Base-by-base conservation (phyloP, 1,140 invertebrate genomes). In the Drosophila virilis region DNA sequence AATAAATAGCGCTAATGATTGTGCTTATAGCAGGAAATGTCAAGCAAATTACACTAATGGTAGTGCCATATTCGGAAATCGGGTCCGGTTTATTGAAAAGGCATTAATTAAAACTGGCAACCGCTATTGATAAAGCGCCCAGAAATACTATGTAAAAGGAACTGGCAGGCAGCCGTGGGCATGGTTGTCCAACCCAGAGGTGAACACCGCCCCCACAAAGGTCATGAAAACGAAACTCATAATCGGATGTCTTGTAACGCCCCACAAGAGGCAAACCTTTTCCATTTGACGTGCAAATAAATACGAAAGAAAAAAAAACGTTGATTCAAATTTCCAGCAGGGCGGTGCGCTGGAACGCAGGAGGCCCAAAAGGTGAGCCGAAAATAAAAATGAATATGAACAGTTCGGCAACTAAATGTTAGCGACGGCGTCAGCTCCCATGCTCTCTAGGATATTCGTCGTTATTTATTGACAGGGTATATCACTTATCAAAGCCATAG, bases 81-180 rank as follows among this genome's bases (percentile, higher is more conserved):
- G 55, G 12, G 38, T 9, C 5, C 38, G 40, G 60, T 55, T 50
- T 33, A 48, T 37, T 33, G 59, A 74, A 74, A 78, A 51, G 60
- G 52, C 78, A 86, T 86, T 88, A 75, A 88, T 82, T 74, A 85
- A 72, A 86, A 76, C 67, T 67, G 67, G 67, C 66, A 71, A 43
- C 33, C n/a, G 22, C 42, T 81, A 80, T 86, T 85, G 75, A 86
- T 81, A 81, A 81, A 78, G 67, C 67, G 15, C 57, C 59, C 32
- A 50, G 42, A 61, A 60, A 35, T 37, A 37, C n/a, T 8, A 51
- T 22, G 42, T 33, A 48, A 45, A 48, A 43, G 52, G 48, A 58
- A 67, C 55, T 76, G 72, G 62, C 52, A 45, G 71, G 42, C 69
- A 68, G 69, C 70, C 74, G 78, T 81, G 54, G 59, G 61, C 68